A percentile compares a stretch with the other conserved stretches of the same genome.
phyloP scores from a whole-genome alignment of 2,888 invertebrate genomes.

The Teleiodes luculella region DNA sequence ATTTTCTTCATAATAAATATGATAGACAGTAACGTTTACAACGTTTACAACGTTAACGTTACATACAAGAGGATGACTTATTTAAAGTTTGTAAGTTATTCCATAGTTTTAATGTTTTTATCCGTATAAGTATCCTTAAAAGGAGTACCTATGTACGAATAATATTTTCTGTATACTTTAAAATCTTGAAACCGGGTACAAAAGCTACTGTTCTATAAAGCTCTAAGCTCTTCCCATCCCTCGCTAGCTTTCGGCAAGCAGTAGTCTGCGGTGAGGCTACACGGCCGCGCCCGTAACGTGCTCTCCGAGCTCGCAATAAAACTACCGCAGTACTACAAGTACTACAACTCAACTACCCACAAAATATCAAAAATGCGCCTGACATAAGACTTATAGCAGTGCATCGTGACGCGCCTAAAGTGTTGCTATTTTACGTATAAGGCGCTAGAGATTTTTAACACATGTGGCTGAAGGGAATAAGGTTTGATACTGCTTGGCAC shows the following conservation, averaged over 20 bases:
- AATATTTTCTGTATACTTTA: too few relatives aligned
- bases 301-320: constrained; percentile 34
- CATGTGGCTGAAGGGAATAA: constrained; percentile 70
- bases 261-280: constrained; percentile 54
- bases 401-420: constrained; percentile 23
- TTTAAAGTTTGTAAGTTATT: too few relatives aligned
- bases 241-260: constrained; percentile 30
- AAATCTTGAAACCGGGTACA: neutral
- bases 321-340: constrained; percentile 26
- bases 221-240: constrained; percentile 35
- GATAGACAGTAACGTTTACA: too few relatives aligned
- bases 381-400: constrained; percentile 17
- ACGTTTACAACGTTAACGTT: too few relatives aligned
- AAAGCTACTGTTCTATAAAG: neutral
- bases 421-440: constrained; percentile 32
- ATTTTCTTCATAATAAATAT: too few relatives aligned
- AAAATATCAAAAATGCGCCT: constrained; percentile 19
- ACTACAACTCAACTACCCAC: constrained; percentile 17
- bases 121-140: neutral
- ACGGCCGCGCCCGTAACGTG: constrained; percentile 56
- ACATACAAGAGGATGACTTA: too few relatives aligned
- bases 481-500: constrained; percentile 71
- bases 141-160: too few relatives aligned
- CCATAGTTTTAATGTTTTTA: too few relatives aligned
- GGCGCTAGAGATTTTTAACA: constrained; percentile 56